Conservation (phyloP, 2,888 invertebrate genomes). For the Agrochola lychnidis region DNA sequence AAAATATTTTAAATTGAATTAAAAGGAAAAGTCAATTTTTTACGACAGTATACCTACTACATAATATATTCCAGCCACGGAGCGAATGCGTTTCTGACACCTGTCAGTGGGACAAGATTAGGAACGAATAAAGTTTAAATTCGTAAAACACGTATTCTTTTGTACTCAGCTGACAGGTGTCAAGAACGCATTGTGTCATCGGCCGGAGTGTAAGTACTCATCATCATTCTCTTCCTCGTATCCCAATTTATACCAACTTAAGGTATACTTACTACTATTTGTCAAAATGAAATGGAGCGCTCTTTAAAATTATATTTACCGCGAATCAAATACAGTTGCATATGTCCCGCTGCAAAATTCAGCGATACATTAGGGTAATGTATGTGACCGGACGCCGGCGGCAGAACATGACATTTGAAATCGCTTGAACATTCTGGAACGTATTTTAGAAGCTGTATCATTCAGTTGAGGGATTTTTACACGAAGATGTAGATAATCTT, state of each 20-base stretch:
- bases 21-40: too few relatives aligned
- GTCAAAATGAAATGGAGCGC: not conserved
- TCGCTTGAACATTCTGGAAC: constrained; percentile 22
- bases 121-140: too few relatives aligned
- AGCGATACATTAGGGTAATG: constrained; percentile 41
- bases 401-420: constrained; percentile 43
- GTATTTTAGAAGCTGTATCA: constrained; percentile 32
- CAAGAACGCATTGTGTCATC: too few relatives aligned
- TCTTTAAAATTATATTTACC: not conserved
- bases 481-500: too few relatives aligned
- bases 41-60: not conserved
- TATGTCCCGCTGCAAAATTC: constrained; percentile 24
- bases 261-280: not conserved
- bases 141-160: too few relatives aligned
- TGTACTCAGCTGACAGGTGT: too few relatives aligned
- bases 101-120: too few relatives aligned
- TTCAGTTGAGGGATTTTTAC: not conserved
- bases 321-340: constrained; percentile 1
- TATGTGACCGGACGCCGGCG: constrained; percentile 42
- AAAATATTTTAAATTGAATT: too few relatives aligned
- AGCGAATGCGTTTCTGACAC: too few relatives aligned
- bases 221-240: not conserved
- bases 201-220: not conserved
- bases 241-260: not conserved
- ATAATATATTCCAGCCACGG: too few relatives aligned